These are phyloP conservation scores for Haliaeetus leucogaster DNA, from an alignment of 2,113 vertebrate species.

Conservation along the genomic window DNA sequence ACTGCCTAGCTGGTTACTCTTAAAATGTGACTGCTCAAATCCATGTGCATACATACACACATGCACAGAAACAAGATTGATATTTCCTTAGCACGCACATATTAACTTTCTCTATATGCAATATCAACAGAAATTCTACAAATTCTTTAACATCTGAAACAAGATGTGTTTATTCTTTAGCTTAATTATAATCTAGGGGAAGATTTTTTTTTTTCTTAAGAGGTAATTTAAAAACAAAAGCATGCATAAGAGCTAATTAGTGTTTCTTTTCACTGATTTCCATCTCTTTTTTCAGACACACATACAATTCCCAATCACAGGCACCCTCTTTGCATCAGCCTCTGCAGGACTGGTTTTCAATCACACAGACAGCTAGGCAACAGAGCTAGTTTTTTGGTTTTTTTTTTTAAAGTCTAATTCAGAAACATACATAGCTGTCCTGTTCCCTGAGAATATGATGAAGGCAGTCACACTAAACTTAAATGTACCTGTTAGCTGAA, in stretches of 20 bases:
- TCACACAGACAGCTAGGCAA: background rate
- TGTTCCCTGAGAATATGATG: background rate
- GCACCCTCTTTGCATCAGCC: background rate
- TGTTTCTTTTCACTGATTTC: background rate
- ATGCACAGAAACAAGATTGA: background rate
- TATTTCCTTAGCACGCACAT: background rate
- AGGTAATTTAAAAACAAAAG: background rate
- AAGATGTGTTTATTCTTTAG: background rate
- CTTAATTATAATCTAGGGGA: background rate
- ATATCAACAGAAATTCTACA: background rate
- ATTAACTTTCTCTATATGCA: background rate
- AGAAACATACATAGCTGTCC: background rate
- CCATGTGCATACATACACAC: background rate
- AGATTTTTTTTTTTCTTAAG: background rate
- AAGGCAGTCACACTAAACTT: background rate
- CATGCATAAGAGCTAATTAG: background rate
- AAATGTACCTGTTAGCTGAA: background rate
- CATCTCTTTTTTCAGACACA: background rate
- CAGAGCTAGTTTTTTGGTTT: background rate
- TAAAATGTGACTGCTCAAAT: background rate
- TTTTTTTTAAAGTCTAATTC: background rate
- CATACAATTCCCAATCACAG: background rate
- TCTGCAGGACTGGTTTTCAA: background rate
- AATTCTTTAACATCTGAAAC: background rate
- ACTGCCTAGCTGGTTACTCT: background rate